Evolutionary conservation across 2,113 vertebrate genomes (phyloP).

Genomic region (Peromyscus polionotus): DNA sequence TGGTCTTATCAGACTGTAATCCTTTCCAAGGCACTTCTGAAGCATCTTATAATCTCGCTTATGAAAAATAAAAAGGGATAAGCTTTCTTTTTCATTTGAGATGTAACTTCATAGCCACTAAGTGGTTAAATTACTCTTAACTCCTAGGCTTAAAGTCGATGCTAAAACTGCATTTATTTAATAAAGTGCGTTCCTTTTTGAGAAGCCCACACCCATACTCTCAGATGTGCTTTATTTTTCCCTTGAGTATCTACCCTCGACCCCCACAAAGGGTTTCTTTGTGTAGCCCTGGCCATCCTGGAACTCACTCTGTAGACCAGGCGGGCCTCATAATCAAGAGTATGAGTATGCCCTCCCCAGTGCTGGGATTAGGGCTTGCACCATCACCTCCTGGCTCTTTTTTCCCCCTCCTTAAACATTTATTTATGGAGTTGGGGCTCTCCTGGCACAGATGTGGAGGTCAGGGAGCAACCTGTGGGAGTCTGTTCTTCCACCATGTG

Average conservation of each 20-base stretch:
- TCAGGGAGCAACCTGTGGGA: background rate
- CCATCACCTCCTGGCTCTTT: background rate
- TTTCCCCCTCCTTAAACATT: background rate
- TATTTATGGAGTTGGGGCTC: background rate
- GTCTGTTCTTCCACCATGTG: background rate
- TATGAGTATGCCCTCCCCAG: background rate
- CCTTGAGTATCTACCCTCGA: background rate
- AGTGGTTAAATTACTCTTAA: background rate
- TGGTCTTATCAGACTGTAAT: background rate
- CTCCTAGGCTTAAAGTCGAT: background rate
- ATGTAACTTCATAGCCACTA: background rate
- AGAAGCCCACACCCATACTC: background rate
- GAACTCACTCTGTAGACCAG: background rate
- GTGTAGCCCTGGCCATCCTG: background rate
- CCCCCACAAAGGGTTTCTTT: background rate
- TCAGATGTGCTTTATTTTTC: background rate
- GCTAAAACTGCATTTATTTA: background rate
- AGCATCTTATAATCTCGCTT: background rate
- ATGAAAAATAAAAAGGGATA: background rate
- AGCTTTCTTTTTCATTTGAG: background rate
- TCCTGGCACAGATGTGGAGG: background rate
- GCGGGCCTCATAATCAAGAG: background rate
- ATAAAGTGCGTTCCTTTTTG: background rate
- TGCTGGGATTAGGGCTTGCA: background rate
- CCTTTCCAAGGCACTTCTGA: background rate